phyloP scores from a whole-genome alignment of 2,888 invertebrate species.

The Apamea crenata region DNA sequence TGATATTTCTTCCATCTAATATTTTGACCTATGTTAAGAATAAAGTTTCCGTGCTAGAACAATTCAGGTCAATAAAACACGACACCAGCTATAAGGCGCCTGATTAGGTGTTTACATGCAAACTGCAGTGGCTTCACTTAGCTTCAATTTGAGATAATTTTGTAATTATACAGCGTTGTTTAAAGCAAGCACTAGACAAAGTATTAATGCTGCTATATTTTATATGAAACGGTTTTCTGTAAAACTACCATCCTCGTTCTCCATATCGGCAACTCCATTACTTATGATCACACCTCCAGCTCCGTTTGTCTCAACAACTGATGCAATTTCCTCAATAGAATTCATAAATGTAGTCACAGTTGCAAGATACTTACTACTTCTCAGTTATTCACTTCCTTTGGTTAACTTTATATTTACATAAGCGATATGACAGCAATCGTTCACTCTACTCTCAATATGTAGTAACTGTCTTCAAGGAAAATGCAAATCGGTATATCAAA shows the following conservation, averaged over 20 bases:
- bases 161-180: constrained; percentile 19
- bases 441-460: constrained; percentile 32
- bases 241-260: background rate
- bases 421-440: constrained; percentile 34
- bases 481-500: constrained; percentile 46
- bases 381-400: constrained; percentile 45
- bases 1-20: constrained; percentile 10
- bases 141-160: constrained; percentile 42
- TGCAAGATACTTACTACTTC: constrained; percentile 40
- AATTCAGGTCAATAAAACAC: constrained; percentile 73
- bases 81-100: constrained; percentile 63
- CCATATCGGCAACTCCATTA: background rate
- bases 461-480: constrained; percentile 33
- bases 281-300: background rate
- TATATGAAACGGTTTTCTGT: background rate
- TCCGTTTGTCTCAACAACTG: constrained; percentile 10
- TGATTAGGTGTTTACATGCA: constrained; percentile 64
- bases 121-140: constrained; percentile 49
- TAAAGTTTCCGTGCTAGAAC: constrained; percentile 44
- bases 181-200: constrained; percentile 4
- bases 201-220: background rate
- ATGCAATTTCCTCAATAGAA: constrained; percentile 44
- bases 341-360: constrained; percentile 33
- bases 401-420: constrained; percentile 45
- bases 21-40: constrained; percentile 21